Conservation (phyloP, 2,113 vertebrate species). For the Nothoprocta perdicaria region DNA sequence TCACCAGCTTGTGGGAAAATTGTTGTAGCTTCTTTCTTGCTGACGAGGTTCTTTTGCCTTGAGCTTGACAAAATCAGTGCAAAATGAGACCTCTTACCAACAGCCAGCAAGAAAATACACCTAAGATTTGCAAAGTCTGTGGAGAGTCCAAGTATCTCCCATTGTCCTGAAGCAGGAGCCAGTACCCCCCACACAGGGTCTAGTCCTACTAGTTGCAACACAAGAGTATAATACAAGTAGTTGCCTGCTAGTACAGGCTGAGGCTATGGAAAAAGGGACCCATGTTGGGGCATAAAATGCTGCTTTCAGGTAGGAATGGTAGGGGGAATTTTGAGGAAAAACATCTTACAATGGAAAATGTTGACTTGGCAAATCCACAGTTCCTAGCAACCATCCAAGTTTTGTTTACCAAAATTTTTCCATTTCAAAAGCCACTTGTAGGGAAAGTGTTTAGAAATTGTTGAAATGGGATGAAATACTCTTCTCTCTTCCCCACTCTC, state of each 20-base stretch:
- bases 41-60: accelerated
- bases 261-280: not conserved
- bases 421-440: not conserved
- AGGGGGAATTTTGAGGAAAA: not conserved
- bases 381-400: not conserved
- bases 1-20: not conserved
- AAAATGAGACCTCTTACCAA: not conserved
- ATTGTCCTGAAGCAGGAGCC: not conserved
- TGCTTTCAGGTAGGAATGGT: not conserved
- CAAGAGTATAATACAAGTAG: not conserved
- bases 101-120: not conserved
- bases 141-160: accelerated
- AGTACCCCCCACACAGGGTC: accelerated
- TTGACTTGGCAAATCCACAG: not conserved
- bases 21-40: accelerated
- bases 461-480: slow-evolving; percentile 1
- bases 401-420: not conserved
- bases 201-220: accelerated
- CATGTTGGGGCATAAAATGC: accelerated
- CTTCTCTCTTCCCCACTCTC: not conserved
- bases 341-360: not conserved
- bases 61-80: not conserved
- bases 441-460: not conserved
- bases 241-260: not conserved
- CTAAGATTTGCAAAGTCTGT: not conserved